Conservation (phyloP, 2,113 vertebrate genomes). For the Vidua chalybeata region DNA sequence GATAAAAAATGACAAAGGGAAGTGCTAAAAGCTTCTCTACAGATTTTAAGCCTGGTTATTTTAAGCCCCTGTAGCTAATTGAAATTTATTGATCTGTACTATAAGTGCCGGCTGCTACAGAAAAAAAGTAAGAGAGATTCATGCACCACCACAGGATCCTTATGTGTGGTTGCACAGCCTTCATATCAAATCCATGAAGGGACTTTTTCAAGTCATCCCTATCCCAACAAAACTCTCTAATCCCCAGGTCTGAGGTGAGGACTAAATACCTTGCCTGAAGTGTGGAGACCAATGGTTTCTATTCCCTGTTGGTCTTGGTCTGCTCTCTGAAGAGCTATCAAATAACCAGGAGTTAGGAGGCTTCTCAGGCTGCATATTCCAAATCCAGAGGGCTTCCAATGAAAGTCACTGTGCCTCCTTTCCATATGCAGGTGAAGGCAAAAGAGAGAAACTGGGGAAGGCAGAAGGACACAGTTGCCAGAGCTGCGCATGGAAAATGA, state of each 20-base stretch:
- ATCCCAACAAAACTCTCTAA: neutral
- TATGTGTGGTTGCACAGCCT: neutral
- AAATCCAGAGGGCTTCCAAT: neutral
- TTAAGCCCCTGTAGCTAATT: slow-evolving; percentile 14
- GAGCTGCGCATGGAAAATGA: neutral
- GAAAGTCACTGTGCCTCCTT: neutral
- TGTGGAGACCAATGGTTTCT: neutral
- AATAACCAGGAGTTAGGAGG: neutral
- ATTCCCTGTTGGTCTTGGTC: neutral
- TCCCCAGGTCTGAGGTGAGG: neutral
- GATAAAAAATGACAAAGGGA: neutral
- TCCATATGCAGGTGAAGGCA: neutral
- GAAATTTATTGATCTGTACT: slow-evolving; percentile 27
- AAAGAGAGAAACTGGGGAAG: neutral
- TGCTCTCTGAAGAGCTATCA: neutral
- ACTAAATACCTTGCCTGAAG: neutral
- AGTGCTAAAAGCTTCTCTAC: neutral
- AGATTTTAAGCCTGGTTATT: slow-evolving; percentile 8
- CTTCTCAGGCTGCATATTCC: neutral
- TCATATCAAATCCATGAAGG: neutral
- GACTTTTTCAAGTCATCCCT: neutral
- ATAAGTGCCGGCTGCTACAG: neutral
- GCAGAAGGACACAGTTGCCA: neutral
- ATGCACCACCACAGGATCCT: neutral
- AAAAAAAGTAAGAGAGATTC: neutral